Percentiles rank a stretch among this genome's conserved stretches.
phyloP scores from a whole-genome alignment of 2,888 invertebrate species.

The Melanargia galathea region DNA sequence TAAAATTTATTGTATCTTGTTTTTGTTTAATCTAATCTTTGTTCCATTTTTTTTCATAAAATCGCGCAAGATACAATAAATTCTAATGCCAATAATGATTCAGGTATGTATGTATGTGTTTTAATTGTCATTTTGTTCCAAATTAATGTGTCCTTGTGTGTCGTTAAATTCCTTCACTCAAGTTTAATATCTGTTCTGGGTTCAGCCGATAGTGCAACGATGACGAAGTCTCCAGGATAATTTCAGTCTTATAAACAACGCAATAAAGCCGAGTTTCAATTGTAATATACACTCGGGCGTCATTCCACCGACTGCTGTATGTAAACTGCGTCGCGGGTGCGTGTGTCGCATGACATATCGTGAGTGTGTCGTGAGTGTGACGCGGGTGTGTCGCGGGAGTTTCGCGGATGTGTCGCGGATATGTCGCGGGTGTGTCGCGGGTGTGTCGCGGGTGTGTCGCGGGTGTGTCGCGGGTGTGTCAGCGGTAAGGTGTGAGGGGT shows the following conservation, averaged over 20 bases:
- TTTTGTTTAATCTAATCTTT: not conserved
- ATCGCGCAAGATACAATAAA: not conserved
- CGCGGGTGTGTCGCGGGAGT: not conserved
- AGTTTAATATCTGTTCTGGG: too few relatives aligned
- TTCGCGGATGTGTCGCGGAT: not conserved
- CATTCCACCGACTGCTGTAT: too few relatives aligned
- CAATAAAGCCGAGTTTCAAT: too few relatives aligned
- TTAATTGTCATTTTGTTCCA: not conserved
- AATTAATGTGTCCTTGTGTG: too few relatives aligned
- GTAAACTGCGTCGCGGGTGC: too few relatives aligned
- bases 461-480: constrained; percentile 5
- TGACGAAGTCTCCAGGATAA: too few relatives aligned
- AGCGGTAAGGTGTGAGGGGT: constrained; percentile 35
- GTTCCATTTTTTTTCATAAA: not conserved
- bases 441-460: not conserved
- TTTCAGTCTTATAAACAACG: too few relatives aligned
- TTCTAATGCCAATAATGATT: constrained; percentile 6
- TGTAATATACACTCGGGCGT: too few relatives aligned
- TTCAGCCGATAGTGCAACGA: too few relatives aligned
- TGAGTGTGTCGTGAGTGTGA: not conserved
- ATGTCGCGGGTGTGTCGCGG: not conserved
- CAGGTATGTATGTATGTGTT: constrained; percentile 1
- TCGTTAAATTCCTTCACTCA: too few relatives aligned
- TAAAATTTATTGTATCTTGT: not conserved
- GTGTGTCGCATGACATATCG: not conserved